Base-by-base conservation (phyloP, 2,888 invertebrate species). In the Parnassius mnemosyne region DNA sequence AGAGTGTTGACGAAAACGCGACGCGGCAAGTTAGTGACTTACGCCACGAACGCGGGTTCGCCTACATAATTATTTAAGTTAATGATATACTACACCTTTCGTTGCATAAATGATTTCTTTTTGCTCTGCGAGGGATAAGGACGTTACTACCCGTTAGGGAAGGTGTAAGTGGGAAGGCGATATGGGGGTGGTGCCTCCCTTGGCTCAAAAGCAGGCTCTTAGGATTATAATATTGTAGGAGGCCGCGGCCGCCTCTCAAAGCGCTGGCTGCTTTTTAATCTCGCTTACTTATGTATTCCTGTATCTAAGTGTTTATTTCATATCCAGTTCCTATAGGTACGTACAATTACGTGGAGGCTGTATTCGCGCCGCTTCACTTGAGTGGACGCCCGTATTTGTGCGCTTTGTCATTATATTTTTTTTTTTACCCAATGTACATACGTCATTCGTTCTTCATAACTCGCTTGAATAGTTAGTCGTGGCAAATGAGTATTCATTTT, bases 31-130 rank as follows among this genome's bases (percentile, higher is more conserved):
- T 67, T 34, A 66, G 44, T 69, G 72, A 75, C 76, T 59, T 68
- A 69, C 63, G 65, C 51, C 65, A 63, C 20, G 50, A 20, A 50
- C 64, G 62, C 71, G 68, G 72, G 73, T 75, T 77, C 82, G 78
- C 78, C 81, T 75, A 81, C 83, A 81, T 89, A 85, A 89, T 89
- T 89, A 89, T 89, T 88, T 87, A 84, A 89, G 84, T 84, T 89
- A 89, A 90, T 90, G 87, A 89, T 88, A 85, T 87, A 84, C 81
- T 82, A 85, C 87, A 86, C 83, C 82, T 87, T 84, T 81, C 80
- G 78, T 77, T 77, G 71, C 74, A 74, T 83, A 85, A 89, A 85
- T 86, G 79, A 83, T 82, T 89, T 87, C 74, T 83, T 86, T 87
- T 53, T 34, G 81, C 76, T 71, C 72, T 68, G 55, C 63, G 69